Evolutionary conservation across 1,140 invertebrate species (phyloP), one percentile per base, ranked within the genome.

Genomic region (Hestina assimilis): DNA sequence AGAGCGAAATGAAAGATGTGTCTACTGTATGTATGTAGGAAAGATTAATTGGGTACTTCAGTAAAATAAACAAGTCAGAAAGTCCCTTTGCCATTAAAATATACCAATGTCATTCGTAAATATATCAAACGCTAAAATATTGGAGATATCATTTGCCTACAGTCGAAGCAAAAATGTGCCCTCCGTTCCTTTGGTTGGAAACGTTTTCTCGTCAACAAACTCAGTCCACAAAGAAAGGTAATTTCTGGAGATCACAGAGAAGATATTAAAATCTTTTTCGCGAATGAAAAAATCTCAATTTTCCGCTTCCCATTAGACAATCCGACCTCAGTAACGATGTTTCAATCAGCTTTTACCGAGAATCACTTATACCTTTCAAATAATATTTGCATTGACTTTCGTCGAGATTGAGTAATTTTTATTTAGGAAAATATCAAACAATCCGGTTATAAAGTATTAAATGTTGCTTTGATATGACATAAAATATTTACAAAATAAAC

Each of bases 41-140:
- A 17, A 47, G 26, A 47, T 47, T 47, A 47, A 47, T 47, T 47
- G 43, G 43, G 15, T 4, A 19, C 28, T 47, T 12, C 17, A 47
- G 26, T n/a, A 47, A 47, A 47, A 47, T 47, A 47, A 29, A 43
- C 41, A 26, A 33, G 43, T 9, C 17, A 20, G 14, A 24, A 47
- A 33, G 23, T 14, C 5, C 14, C 9, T 29, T 29, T 46, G 12
- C 43, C 17, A 31, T 47, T 19, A 19, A 47, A 47, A 47, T 24
- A 9, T 24, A 47, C 17, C 14, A 29, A 47, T 47, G 31, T 47
- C 43, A 33, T 11, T 21, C 26, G 12, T 15, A 15, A 35, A 35
- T 28, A 47, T 33, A 19, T 47, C 6, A 31, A 47, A 47, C 15
- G 14, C n/a, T n/a, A 4, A 35, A 35, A 35, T 28, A 28, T 28